These are phyloP conservation scores for Prosapia bicincta DNA, from an alignment of 2,888 invertebrate genomes.

Conservation along the genomic window DNA sequence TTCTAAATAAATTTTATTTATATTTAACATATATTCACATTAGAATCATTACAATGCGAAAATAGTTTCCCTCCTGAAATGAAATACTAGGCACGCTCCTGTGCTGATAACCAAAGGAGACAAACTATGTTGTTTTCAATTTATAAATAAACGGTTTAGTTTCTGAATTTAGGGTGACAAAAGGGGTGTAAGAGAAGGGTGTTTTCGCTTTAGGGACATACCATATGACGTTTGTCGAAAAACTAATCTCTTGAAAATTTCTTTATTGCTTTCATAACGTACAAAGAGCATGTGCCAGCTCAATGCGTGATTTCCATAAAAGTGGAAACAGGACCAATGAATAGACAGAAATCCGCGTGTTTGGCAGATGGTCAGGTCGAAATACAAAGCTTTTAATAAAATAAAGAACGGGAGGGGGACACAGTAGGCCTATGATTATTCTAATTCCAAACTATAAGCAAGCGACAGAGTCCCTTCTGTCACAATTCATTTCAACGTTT, in stretches of 20 bases:
- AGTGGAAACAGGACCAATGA: not conserved
- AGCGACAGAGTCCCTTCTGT: no score
- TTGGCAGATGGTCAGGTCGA: not conserved
- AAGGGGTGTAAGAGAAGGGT: not conserved
- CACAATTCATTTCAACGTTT: no score
- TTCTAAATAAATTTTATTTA: no score
- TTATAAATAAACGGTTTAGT: no score
- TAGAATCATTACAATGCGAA: no score
- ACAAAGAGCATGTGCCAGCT: not conserved
- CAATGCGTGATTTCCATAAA: not conserved
- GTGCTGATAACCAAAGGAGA: no score
- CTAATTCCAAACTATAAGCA: not conserved
- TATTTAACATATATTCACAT: no score
- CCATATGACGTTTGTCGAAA: not conserved
- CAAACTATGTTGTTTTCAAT: no score
- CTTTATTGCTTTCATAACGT: not conserved
- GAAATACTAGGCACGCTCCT: no score
- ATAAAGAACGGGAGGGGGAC: not conserved
- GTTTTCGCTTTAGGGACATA: not conserved
- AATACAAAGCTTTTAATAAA: slow-evolving; percentile 2
- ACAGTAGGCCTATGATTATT: not conserved
- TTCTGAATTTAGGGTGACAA: not conserved
- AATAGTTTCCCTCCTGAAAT: no score
- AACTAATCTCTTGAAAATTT: not conserved
- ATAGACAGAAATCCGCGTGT: not conserved